Conservation (phyloP, 2,113 vertebrate genomes). For the Sinocyclocheilus anophthalmus region DNA sequence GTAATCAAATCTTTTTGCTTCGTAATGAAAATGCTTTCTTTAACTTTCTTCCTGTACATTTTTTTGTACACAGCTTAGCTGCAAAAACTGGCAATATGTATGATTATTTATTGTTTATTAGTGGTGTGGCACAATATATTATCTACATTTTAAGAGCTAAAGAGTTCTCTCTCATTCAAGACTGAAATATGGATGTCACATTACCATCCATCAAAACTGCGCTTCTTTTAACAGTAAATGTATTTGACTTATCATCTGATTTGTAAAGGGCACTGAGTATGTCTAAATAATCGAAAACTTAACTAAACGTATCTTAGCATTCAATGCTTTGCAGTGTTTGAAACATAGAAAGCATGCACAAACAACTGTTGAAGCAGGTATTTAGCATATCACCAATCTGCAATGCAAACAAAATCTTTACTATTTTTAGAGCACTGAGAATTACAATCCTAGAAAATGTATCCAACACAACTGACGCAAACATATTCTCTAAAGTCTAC, state of each 20-base stretch:
- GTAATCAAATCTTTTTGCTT: neutral
- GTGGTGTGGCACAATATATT: neutral
- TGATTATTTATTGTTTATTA: neutral
- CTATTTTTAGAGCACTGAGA: conserved; percentile 3
- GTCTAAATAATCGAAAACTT: neutral
- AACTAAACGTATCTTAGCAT: neutral
- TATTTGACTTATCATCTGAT: neutral
- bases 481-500: neutral
- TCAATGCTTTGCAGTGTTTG: neutral
- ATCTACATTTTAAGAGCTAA: neutral
- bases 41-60: neutral
- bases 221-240: neutral
- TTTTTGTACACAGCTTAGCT: neutral
- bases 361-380: neutral
- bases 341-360: neutral
- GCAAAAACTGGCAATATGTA: neutral
- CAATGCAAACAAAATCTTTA: neutral
- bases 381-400: neutral
- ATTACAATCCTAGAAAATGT: neutral
- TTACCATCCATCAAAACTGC: neutral
- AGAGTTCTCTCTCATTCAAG: neutral
- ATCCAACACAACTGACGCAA: neutral
- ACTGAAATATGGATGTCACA: neutral
- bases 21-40: neutral
- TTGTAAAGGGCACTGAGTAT: neutral